phyloP scores from a whole-genome alignment of 1,140 invertebrate genomes.

The Heliconius hewitsoni region DNA sequence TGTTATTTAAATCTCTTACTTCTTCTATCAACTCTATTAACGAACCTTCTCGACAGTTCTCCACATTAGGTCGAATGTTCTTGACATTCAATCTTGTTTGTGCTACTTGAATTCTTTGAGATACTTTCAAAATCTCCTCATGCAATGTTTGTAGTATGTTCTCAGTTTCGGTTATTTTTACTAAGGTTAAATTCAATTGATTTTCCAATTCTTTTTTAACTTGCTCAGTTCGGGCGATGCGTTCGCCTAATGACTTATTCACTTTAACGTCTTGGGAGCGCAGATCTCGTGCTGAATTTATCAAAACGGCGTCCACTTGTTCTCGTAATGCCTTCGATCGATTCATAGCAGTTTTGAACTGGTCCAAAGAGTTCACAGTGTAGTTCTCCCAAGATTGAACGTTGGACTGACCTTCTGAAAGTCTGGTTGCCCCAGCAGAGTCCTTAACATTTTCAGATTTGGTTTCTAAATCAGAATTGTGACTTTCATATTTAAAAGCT shows the following conservation, averaged over 20 bases:
- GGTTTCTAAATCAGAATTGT: slow-evolving; percentile 83
- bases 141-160: slow-evolving; percentile 84
- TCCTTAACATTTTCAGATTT: slow-evolving; percentile 84
- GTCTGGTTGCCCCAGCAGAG: slow-evolving; percentile 86
- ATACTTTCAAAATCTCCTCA: slow-evolving; percentile 83
- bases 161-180: slow-evolving; percentile 85
- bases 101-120: slow-evolving; percentile 86
- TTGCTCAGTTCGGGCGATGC: slow-evolving; percentile 85
- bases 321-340: slow-evolving; percentile 82
- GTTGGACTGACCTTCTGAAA: slow-evolving; percentile 86
- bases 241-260: slow-evolving; percentile 83
- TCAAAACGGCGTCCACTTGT: slow-evolving; percentile 83
- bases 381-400: slow-evolving; percentile 86
- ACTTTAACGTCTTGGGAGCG: slow-evolving; percentile 86
- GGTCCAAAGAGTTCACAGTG: slow-evolving; percentile 83
- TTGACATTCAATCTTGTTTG: slow-evolving; percentile 88
- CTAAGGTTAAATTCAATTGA: slow-evolving; percentile 80
- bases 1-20: slow-evolving; percentile 84
- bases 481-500: slow-evolving; percentile 87
- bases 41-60: slow-evolving; percentile 86
- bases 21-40: slow-evolving; percentile 86
- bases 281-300: slow-evolving; percentile 85
- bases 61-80: slow-evolving; percentile 83
- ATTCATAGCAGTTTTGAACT: slow-evolving; percentile 81
- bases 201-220: slow-evolving; percentile 84